Evolutionary conservation across 2,888 invertebrate species (phyloP).

Genomic region (Lasioglossum figueresi): DNA sequence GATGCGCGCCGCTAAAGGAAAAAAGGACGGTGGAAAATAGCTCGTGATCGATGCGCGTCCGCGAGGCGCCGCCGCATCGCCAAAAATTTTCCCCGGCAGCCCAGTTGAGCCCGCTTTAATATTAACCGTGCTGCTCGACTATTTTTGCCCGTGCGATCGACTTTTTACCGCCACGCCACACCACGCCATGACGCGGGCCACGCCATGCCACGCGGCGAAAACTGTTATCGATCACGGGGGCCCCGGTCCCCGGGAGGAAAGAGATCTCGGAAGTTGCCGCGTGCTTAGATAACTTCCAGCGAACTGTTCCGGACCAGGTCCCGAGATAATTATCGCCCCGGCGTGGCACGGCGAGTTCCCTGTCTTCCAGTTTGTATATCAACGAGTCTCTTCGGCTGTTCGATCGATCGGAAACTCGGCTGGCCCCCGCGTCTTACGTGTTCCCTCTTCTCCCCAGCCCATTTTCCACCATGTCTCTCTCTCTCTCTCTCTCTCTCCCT

Average conservation of each 20-base stretch:
- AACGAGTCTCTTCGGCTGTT: constrained; percentile 41
- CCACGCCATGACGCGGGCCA: not conserved
- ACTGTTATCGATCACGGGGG: constrained; percentile 24
- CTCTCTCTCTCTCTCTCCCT: not conserved
- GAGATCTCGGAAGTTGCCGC: constrained; percentile 19
- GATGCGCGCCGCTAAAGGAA: constrained; percentile 1
- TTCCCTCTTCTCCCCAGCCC: not conserved
- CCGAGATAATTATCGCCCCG: constrained; percentile 30
- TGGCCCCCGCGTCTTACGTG: not conserved
- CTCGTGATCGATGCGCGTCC: constrained; percentile 9
- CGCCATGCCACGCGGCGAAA: not conserved
- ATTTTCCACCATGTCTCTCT: not conserved
- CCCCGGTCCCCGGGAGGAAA: not conserved
- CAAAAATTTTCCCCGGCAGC: not conserved
- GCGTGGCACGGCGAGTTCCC: not conserved
- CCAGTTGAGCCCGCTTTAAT: not conserved
- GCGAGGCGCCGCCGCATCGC: not conserved
- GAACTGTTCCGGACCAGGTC: not conserved
- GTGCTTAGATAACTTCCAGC: constrained; percentile 1
- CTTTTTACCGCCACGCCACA: not conserved
- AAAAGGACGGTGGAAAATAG: not conserved
- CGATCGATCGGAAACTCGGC: constrained; percentile 9
- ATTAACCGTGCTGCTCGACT: not conserved
- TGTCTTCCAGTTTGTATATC: constrained; percentile 29
- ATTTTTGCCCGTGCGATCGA: not conserved